Evolutionary conservation across 1,140 invertebrate genomes (phyloP), one percentile per base, ranked within the genome.

Genomic region (Macrotrachela quadricornifera): DNA sequence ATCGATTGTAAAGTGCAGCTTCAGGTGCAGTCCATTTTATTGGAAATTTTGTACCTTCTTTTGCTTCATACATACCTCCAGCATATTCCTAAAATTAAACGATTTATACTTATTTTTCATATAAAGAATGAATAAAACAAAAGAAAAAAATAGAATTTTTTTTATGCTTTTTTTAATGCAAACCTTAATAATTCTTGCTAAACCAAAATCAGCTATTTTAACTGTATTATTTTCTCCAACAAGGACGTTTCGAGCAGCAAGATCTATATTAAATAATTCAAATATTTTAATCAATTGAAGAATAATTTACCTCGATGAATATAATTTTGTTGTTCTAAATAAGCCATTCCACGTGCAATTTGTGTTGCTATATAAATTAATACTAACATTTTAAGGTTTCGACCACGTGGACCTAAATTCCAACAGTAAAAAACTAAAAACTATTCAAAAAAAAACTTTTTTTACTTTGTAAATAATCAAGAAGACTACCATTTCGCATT

Each of bases 341-440:
- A 99, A 13, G 91, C 88, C 94, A 99, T 99, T 57, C 92, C 94
- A 59, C 85, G 80, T 0, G 94, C 91, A 60, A 99, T 95, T 74
- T 99, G 92, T 12, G 90, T 87, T 17, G 90, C 83, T 80, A 97
- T 90, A 70, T 97, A 91, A 62, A 97, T 95, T 56, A 97, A 72
- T 65, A 87, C 83, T 46, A 83, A 79, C 57, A 96, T 82, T 70
- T 92, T 90, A 58, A 94, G 71, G 46, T 76, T 77, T 61, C 85
- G 49, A n/a, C 16, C 40, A 12, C 6, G 21, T 44, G 14, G 21
- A 30, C 21, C 21, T 30, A n/a, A n/a, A n/a, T n/a, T n/a, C n/a
- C n/a, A n/a, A n/a, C n/a, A n/a, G n/a, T n/a, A n/a, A n/a, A 30
- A 30, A 30, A 4, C 8, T 30, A 8, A 30, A 30, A 30, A 30